Evolutionary conservation across 2,113 vertebrate species (phyloP).

Genomic region (Bos indicus): DNA sequence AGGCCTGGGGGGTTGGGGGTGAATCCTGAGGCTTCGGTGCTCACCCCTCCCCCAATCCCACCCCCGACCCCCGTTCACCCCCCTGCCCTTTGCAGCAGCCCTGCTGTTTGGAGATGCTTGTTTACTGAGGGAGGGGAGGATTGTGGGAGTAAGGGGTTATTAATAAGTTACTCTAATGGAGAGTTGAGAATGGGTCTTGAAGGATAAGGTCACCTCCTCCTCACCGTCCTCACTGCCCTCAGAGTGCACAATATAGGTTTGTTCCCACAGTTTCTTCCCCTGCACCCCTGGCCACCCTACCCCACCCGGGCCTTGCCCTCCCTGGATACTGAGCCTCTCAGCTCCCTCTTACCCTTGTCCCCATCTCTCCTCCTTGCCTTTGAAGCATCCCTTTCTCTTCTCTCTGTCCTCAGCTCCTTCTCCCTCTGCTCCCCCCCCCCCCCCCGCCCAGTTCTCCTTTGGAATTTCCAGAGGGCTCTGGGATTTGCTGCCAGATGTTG

Average conservation of each 20-base stretch:
- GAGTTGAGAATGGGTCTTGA: neutral
- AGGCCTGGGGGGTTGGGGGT: conserved; percentile 14
- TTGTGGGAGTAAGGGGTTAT: neutral
- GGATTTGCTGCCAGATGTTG: conserved; percentile 16
- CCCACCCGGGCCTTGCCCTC: neutral
- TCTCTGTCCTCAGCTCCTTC: neutral
- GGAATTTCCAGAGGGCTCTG: conserved; percentile 12
- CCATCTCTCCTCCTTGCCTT: neutral
- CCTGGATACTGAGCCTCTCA: conserved; percentile 9
- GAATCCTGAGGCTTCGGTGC: conserved; percentile 62
- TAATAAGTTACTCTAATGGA: neutral
- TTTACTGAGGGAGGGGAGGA: neutral
- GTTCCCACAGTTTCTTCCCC: neutral
- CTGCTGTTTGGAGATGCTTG: conserved; percentile 3
- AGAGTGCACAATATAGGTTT: neutral
- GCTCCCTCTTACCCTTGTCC: neutral
- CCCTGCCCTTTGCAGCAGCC: neutral
- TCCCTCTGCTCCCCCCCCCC: neutral
- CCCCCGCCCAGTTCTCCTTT: neutral
- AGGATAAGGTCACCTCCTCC: neutral
- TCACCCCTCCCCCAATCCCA: neutral
- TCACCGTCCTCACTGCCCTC: neutral
- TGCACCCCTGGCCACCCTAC: neutral
- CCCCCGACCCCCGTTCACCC: neutral
- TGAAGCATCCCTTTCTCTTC: neutral